Evolutionary conservation across 2,113 vertebrate genomes (phyloP), one percentile per base, ranked within the genome.

Genomic region (Spea bombifrons): DNA sequence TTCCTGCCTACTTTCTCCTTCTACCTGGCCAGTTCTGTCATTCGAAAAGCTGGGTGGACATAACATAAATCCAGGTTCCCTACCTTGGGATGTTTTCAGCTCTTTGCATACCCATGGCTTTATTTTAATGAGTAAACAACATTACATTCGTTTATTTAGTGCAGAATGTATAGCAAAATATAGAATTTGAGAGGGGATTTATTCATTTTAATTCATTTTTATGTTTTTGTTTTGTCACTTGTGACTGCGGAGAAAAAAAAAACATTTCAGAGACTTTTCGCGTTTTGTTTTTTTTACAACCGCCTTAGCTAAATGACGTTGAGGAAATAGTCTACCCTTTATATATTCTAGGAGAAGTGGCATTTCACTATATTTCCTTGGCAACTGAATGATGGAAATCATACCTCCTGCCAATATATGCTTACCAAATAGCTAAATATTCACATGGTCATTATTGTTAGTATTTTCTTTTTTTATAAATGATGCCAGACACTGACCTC

Each of bases 381-480:
- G 85, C 50, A 79, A 57, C 84, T 59, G 86, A 83, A 79, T 87
- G 86, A 87, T 87, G 83, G 66, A 88, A 83, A 76, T 82, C 75
- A 57, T 81, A 75, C 81, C 82, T 85, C 59, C 69, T 90, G 86
- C 84, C 84, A 90, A 82, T 75, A 82, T 75, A 86, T 71, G 79
- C 52, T 64, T 83, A 66, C 82, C 83, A 85, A 81, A 44, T 55
- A 72, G 61, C 67, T 85, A 75, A 80, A 50, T 79, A 75, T 85
- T 85, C 65, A 59, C 84, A 72, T 65, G 87, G 66, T 47, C 45
- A 67, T 72, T 57, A 65, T 81, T 63, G 16, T 84, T 88, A 86
- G 83, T 12, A 8, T 85, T 88, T 73, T 81, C 82, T 83, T 71
- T 74, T 15, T 43, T 76, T 84, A 66, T 65, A 82, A 70, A 13